Evolutionary conservation across 2,797 vertebrate species (phyloP).

Genomic region (Pyrrhura leucotis): DNA sequence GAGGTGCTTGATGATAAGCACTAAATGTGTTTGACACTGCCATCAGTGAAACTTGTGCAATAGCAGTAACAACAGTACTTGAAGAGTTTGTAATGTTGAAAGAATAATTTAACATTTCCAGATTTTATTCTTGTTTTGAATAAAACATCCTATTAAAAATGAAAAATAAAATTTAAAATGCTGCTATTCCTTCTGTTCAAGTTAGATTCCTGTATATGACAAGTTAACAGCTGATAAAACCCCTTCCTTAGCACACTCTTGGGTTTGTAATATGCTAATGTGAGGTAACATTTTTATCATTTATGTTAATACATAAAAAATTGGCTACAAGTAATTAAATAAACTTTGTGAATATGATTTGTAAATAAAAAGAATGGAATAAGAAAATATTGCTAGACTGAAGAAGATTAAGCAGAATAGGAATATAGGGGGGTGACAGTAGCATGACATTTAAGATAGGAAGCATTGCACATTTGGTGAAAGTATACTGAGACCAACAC

Average conservation of each 20-base stretch:
- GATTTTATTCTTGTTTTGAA: conserved; percentile 51
- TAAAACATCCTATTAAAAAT: conserved; percentile 17
- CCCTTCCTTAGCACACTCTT: not conserved
- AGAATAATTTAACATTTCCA: conserved; percentile 27
- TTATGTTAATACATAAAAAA: not conserved
- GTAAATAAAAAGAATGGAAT: not conserved
- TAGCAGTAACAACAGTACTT: not conserved
- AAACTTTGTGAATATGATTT: not conserved
- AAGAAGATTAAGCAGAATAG: not conserved
- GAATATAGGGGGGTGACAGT: not conserved
- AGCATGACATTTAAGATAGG: not conserved
- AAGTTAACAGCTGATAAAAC: not conserved
- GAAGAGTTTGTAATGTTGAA: not conserved
- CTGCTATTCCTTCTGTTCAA: not conserved
- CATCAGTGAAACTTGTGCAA: not conserved
- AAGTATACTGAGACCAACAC: not conserved
- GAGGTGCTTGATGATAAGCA: not conserved
- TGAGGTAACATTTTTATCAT: not conserved
- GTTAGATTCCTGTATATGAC: not conserved
- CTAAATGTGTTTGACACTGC: not conserved
- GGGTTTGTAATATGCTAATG: not conserved
- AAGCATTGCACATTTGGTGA: not conserved
- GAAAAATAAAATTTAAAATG: not conserved
- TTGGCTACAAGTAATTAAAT: not conserved
- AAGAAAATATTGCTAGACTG: not conserved